Evolutionary conservation across 2,888 invertebrate genomes (phyloP), one percentile per base, ranked within the genome.

Genomic region (Thereva unica): DNA sequence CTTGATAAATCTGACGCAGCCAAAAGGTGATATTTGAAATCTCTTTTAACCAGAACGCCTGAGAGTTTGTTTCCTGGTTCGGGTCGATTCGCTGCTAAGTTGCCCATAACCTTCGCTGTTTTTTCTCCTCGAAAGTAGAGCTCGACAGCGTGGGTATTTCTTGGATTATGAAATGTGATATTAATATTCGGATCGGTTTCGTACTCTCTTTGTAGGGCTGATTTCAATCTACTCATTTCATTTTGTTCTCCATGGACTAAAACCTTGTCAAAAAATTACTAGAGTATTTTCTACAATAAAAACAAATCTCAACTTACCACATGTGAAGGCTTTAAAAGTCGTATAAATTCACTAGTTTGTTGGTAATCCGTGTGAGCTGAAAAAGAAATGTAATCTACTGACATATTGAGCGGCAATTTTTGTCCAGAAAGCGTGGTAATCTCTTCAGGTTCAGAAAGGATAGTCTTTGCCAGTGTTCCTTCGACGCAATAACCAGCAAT

Each of bases 371-470:
- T 98, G 80, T 99, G 99, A 0, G 99, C 99, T 0, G 98, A 98
- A 83, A 99, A 99, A 0, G 97, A 98, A 75, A 99, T 99, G 81
- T 99, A 99, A 82, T 98, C 97, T 0, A 99, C 97, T 0, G 96
- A 95, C 92, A 97, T 96, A 81, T 95, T 95, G 49, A 98, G 83
- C 0, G 97, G 96, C 67, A 99, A 82, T 80, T 97, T 97, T 82
- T 97, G 97, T 0, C 99, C 99, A 0, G 90, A 89, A 88, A 98
- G 90, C 0, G 97, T 91, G 0, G 92, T 90, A 65, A 99, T 95
- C 83, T 99, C 98, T 77, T 97, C 97, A 0, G 99, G 99, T 82
- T 98, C 98, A 0, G 97, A 95, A 1, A 99, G 84, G 73, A 99
- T 93, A 3, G 91, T 93, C 84, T 95, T 95, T 0, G 95, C 95